A percentile compares a stretch with the other conserved stretches of the same genome.
Evolutionary conservation across 2,797 vertebrate genomes (phyloP).

Genomic region (Salarias fasciatus): DNA sequence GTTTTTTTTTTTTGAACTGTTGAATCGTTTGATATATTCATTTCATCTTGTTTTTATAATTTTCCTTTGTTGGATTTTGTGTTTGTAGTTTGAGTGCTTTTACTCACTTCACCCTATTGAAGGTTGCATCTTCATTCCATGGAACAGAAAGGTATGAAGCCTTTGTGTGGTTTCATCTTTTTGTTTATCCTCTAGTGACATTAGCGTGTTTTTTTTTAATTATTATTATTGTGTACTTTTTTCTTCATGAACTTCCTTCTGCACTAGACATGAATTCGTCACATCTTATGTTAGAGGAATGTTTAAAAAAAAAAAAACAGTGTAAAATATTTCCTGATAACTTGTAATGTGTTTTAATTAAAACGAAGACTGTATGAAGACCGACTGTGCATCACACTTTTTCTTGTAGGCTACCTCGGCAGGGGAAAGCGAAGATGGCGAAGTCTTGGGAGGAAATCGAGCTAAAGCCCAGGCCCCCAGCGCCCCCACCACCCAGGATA

Average conservation of each 20-base stretch:
- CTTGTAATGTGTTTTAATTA: neutral
- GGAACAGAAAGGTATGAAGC: slow-evolving; percentile 98
- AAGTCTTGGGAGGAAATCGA: slow-evolving; percentile 87
- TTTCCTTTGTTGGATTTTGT: slow-evolving; percentile 79
- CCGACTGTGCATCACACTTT: slow-evolving; percentile 2
- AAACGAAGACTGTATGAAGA: neutral
- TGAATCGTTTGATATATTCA: slow-evolving; percentile 34
- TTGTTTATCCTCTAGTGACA: neutral
- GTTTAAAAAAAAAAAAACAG: neutral
- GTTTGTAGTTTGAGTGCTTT: slow-evolving; percentile 94
- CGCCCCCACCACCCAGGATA: slow-evolving; percentile 91
- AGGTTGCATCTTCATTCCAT: slow-evolving; percentile 97
- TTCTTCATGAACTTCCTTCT: too few relatives aligned
- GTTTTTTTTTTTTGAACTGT: slow-evolving; percentile 24
- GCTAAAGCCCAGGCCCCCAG: slow-evolving; percentile 91
- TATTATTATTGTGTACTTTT: too few relatives aligned
- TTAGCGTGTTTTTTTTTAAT: slow-evolving; percentile 4
- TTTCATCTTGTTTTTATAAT: slow-evolving; percentile 61
- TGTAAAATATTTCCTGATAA: too few relatives aligned
- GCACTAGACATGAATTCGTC: neutral
- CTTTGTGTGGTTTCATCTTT: slow-evolving; percentile 33
- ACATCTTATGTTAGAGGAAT: slow-evolving; percentile 1
- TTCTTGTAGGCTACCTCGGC: slow-evolving; percentile 88
- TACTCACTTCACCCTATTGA: slow-evolving; percentile 92
- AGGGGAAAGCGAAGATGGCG: slow-evolving; percentile 87